These are phyloP conservation scores for Babylonia areolata DNA, from an alignment of 1,140 invertebrate species.

Conservation along the genomic window DNA sequence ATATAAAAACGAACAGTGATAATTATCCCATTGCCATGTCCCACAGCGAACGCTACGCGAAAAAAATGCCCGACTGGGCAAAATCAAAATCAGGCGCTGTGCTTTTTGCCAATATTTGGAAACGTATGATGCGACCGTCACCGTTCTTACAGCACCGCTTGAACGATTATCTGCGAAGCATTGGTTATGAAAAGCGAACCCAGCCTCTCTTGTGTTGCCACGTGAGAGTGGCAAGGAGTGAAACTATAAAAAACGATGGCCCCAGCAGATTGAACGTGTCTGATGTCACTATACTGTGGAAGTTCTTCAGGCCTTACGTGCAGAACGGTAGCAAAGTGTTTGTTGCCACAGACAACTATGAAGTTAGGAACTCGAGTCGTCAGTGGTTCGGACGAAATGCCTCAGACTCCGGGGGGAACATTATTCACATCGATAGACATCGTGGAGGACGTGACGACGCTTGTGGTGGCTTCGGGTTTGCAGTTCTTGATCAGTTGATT, in stretches of 20 bases:
- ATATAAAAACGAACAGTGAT: conserved; percentile 43
- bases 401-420: conserved; percentile 42
- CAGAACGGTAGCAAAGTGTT: conserved; percentile 43
- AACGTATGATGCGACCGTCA: conserved; percentile 22
- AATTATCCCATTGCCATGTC: conserved; percentile 28
- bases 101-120: conserved; percentile 10
- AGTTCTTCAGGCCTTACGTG: conserved; percentile 40
- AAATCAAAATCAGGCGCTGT: background rate
- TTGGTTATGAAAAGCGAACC: background rate
- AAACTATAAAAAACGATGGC: conserved; percentile 44
- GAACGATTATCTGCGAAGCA: background rate
- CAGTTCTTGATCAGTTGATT: conserved; percentile 51
- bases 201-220: conserved; percentile 51
- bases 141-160: background rate
- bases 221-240: conserved; percentile 53
- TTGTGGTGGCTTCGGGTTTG: conserved; percentile 46
- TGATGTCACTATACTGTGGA: conserved; percentile 39
- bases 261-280: background rate
- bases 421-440: conserved; percentile 51
- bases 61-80: conserved; percentile 13
- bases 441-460: conserved; percentile 11
- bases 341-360: conserved; percentile 49
- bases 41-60: conserved; percentile 11
- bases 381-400: conserved; percentile 35
- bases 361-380: conserved; percentile 30